These are phyloP conservation scores for Sinotaia quadrata DNA, from an alignment of 2,888 invertebrate genomes.

Conservation along the genomic window DNA sequence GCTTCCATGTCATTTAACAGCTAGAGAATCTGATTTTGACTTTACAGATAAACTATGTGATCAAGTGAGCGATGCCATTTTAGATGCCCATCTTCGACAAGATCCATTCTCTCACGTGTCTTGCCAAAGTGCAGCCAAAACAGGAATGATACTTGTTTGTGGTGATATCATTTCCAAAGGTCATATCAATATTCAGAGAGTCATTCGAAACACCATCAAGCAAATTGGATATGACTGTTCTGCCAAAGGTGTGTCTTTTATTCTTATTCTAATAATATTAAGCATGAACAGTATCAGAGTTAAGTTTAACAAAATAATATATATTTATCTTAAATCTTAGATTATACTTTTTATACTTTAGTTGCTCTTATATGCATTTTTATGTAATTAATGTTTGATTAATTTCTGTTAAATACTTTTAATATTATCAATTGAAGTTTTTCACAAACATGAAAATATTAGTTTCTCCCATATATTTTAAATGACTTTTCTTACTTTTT, in stretches of 20 bases:
- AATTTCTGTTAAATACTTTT: too few relatives aligned
- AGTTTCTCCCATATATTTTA: too few relatives aligned
- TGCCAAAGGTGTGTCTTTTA: constrained; percentile 46
- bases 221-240: constrained; percentile 95
- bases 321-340: too few relatives aligned
- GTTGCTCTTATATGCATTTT: not conserved
- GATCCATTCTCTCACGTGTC: constrained; percentile 97
- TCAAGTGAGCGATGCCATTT: constrained; percentile 73
- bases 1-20: constrained; percentile 11
- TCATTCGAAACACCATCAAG: constrained; percentile 95
- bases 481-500: too few relatives aligned
- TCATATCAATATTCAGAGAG: constrained; percentile 95
- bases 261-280: not conserved
- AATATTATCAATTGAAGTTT: too few relatives aligned
- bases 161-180: constrained; percentile 99
- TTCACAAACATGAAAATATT: too few relatives aligned
- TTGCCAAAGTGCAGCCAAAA: constrained; percentile 98
- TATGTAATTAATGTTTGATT: too few relatives aligned
- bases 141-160: constrained; percentile 97
- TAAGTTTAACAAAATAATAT: too few relatives aligned
- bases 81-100: constrained; percentile 85
- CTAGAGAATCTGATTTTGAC: too few relatives aligned
- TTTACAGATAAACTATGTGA: constrained; percentile 73
- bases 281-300: too few relatives aligned
- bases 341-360: not conserved